Conservation (phyloP, 1,140 invertebrate genomes). For the Brachionus angularis region DNA sequence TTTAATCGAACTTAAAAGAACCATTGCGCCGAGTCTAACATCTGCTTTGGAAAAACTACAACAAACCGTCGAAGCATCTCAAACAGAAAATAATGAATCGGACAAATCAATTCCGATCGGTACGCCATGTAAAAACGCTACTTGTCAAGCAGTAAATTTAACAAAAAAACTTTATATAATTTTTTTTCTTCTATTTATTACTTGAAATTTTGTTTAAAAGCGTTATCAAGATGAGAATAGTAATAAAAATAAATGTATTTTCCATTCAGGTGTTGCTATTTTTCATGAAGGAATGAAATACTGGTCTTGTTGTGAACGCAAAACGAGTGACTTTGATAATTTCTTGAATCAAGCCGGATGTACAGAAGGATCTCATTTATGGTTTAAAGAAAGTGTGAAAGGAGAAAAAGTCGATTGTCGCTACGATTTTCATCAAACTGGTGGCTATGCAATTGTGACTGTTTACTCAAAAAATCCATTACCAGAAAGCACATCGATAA, state of each 20-base stretch:
- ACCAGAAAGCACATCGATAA: conserved; percentile 69
- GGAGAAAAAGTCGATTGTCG: conserved; percentile 70
- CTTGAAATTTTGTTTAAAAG: conserved; percentile 54
- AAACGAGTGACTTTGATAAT: conserved; percentile 83
- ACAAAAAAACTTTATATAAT: not conserved
- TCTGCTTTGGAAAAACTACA: conserved; percentile 55
- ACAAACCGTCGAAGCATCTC: conserved; percentile 45
- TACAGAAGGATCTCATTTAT: conserved; percentile 74
- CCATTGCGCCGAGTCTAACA: conserved; percentile 53
- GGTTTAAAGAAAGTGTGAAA: conserved; percentile 66
- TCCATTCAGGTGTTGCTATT: conserved; percentile 83
- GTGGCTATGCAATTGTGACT: conserved; percentile 72
- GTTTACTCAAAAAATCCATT: conserved; percentile 86
- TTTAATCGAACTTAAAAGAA: conserved; percentile 51
- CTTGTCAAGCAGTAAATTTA: conserved; percentile 7
- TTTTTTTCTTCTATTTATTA: not conserved
- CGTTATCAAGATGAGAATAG: conserved; percentile 68
- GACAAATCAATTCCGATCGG: conserved; percentile 64
- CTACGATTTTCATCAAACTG: conserved; percentile 89
- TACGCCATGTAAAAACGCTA: conserved; percentile 69
- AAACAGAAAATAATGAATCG: conserved; percentile 12
- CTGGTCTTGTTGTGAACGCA: conserved; percentile 91
- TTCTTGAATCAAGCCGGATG: conserved; percentile 85
- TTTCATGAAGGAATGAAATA: conserved; percentile 98
- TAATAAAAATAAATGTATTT: conserved; percentile 67